Conservation (phyloP, 2,888 invertebrate species). For the Dendrolimus houi region DNA sequence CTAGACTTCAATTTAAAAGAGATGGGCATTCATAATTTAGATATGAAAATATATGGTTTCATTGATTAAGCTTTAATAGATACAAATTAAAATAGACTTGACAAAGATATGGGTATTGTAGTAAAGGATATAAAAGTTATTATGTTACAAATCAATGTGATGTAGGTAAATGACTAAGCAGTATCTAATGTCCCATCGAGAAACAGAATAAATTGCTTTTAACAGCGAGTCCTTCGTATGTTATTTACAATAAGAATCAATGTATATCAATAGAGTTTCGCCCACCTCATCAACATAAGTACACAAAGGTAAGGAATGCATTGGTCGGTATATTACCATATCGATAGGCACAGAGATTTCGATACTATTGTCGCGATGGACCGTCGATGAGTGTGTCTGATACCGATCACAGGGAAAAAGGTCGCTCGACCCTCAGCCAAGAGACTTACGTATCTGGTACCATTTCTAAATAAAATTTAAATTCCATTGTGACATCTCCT, state of each 20-base stretch:
- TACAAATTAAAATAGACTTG: too few species aligned
- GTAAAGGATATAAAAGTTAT: too few species aligned
- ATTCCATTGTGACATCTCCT: slow-evolving; percentile 27
- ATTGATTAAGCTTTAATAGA: too few species aligned
- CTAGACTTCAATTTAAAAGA: slow-evolving; percentile 5
- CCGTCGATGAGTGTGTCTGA: slow-evolving; percentile 56
- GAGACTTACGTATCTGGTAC: slow-evolving; percentile 25
- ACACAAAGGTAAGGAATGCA: slow-evolving; percentile 63
- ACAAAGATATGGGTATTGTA: too few species aligned
- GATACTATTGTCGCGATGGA: slow-evolving; percentile 56
- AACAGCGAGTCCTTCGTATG: slow-evolving; percentile 56
- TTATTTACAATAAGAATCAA: slow-evolving; percentile 64
- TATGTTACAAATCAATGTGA: too few species aligned
- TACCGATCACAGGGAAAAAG: slow-evolving; percentile 59
- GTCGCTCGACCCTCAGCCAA: slow-evolving; percentile 46
- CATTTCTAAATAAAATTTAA: slow-evolving; percentile 5
- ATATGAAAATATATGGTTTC: too few species aligned
- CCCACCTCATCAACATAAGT: slow-evolving; percentile 72
- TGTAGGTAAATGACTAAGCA: slow-evolving; percentile 35
- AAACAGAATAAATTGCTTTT: slow-evolving; percentile 63
- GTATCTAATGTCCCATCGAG: slow-evolving; percentile 56
- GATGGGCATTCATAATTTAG: too few species aligned
- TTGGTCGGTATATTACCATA: slow-evolving; percentile 54
- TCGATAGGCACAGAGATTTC: slow-evolving; percentile 47
- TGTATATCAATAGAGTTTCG: slow-evolving; percentile 69